These are phyloP conservation scores for Apocrypta bakeri DNA, from an alignment of 1,140 invertebrate genomes.

Conservation along the genomic window DNA sequence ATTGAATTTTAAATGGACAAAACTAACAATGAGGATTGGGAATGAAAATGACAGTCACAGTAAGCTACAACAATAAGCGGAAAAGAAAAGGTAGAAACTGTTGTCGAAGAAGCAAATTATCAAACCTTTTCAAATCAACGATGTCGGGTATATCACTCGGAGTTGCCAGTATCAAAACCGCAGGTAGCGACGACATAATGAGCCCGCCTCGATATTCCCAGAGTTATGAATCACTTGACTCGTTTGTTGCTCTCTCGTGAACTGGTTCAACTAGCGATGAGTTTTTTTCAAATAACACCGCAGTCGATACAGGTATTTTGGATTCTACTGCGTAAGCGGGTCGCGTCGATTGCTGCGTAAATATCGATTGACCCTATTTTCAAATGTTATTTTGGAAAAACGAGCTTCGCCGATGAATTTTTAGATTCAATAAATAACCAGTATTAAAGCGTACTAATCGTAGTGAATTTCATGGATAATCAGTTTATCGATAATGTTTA, in stretches of 20 bases:
- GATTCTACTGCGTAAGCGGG: conserved; percentile 11
- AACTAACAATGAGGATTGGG: too few relatives aligned
- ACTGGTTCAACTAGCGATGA: background rate
- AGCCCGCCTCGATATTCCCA: background rate
- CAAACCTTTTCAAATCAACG: background rate
- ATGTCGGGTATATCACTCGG: background rate
- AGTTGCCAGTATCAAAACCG: background rate
- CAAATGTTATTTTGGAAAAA: background rate
- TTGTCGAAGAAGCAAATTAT: background rate
- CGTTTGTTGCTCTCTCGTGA: background rate
- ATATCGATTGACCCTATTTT: background rate
- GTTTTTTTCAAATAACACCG: background rate
- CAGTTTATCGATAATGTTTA: too few relatives aligned
- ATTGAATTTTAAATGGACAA: too few relatives aligned
- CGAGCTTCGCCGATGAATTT: too few relatives aligned
- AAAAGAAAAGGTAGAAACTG: background rate
- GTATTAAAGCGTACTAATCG: too few relatives aligned
- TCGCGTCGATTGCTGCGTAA: background rate
- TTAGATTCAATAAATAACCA: too few relatives aligned
- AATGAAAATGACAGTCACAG: background rate
- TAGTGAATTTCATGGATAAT: too few relatives aligned
- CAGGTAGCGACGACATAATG: conserved; percentile 4
- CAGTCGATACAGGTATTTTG: background rate
- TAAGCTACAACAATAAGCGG: background rate
- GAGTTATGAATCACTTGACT: conserved; percentile 35